Conservation (phyloP, 2,888 invertebrate species). For the Thecocarcelia acutangulata region DNA sequence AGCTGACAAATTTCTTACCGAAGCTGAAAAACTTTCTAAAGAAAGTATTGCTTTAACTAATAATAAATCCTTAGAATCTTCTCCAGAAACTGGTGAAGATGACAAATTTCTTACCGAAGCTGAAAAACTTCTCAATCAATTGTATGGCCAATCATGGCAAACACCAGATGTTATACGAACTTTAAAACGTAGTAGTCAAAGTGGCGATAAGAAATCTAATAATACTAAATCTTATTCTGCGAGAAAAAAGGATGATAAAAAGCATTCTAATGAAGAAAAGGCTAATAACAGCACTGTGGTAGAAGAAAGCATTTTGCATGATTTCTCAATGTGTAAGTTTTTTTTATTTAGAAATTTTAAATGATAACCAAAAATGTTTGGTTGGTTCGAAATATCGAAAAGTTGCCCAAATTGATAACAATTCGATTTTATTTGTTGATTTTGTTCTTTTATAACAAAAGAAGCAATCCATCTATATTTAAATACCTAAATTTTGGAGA, state of each 20-base stretch:
- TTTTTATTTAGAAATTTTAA: background rate
- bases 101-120: slow-evolving; percentile 74
- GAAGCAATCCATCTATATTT: too few species aligned
- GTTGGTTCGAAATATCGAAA: background rate
- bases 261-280: background rate
- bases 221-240: slow-evolving; percentile 18
- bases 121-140: slow-evolving; percentile 76
- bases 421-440: too few species aligned
- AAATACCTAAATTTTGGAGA: too few species aligned
- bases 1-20: slow-evolving; percentile 73
- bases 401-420: background rate
- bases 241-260: background rate
- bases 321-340: slow-evolving; percentile 78
- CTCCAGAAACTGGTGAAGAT: slow-evolving; percentile 61
- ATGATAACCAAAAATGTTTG: background rate
- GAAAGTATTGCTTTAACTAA: background rate
- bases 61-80: slow-evolving; percentile 24
- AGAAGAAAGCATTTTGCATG: slow-evolving; percentile 75
- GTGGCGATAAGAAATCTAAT: slow-evolving; percentile 54
- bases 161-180: slow-evolving; percentile 79
- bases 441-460: too few species aligned
- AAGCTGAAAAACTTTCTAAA: slow-evolving; percentile 73
- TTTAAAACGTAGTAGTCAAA: slow-evolving; percentile 73
- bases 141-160: slow-evolving; percentile 80
- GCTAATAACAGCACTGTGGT: slow-evolving; percentile 21